Evolutionary conservation across 2,113 vertebrate species (phyloP).

Genomic region (Paradoxurus hermaphroditus): DNA sequence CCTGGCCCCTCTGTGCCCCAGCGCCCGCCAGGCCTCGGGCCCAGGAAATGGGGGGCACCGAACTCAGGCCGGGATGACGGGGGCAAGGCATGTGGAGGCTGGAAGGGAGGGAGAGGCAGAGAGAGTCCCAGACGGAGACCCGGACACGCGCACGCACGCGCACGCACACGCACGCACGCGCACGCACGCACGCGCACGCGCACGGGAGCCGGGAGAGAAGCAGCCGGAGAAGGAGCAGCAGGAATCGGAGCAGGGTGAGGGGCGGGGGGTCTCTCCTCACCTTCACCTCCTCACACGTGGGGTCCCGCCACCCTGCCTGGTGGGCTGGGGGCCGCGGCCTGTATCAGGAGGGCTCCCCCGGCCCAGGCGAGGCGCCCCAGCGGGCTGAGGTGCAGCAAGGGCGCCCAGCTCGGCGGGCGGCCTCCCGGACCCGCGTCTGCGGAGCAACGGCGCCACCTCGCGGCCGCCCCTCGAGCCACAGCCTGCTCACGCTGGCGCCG

Average conservation of each 20-base stretch:
- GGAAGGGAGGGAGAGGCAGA: no score
- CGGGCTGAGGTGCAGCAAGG: neutral
- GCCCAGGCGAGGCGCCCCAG: neutral
- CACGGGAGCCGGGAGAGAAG: no score
- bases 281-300: accelerated
- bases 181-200: neutral
- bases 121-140: neutral
- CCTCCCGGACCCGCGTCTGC: no score
- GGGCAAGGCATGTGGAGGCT: no score
- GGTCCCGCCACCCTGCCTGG: neutral
- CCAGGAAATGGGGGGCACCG: neutral
- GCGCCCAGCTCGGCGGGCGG: neutral
- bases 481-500: no score
- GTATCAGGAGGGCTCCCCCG: neutral
- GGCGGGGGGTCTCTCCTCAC: neutral
- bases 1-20: neutral
- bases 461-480: no score
- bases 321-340: accelerated
- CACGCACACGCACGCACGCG: no score
- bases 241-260: no score
- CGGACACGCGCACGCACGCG: no score
- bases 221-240: no score
- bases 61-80: no score
- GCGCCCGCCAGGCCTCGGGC: accelerated
- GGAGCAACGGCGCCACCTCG: no score